A percentile compares a stretch with the other conserved stretches of the same genome.
phyloP scores from a whole-genome alignment of 2,888 invertebrate genomes.

The Oxytorus armatus region DNA sequence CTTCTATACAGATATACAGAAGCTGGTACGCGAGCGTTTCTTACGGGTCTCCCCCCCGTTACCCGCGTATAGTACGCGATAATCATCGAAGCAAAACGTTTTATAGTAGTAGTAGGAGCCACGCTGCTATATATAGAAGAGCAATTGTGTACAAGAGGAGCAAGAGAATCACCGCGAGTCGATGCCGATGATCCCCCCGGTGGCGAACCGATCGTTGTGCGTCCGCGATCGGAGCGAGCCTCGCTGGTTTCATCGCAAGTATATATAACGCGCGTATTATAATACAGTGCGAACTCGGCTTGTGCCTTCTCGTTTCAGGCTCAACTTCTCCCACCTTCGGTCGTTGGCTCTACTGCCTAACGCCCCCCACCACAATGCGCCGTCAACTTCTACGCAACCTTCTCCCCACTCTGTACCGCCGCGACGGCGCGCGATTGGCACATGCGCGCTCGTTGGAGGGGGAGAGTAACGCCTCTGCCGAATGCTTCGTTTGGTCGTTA shows the following conservation, averaged over 20 bases:
- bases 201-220: constrained; percentile 36
- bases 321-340: not conserved
- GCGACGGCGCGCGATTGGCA: not conserved
- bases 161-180: constrained; percentile 49
- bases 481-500: not conserved
- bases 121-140: constrained; percentile 63
- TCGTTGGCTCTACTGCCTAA: not conserved
- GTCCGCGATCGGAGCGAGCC: constrained; percentile 15
- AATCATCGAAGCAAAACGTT: constrained; percentile 55
- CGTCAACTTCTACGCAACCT: not conserved
- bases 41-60: constrained; percentile 34
- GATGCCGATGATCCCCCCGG: constrained; percentile 63
- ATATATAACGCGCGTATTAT: not conserved
- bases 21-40: constrained; percentile 47
- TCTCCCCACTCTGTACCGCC: not conserved
- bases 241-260: constrained; percentile 41
- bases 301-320: not conserved
- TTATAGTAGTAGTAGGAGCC: constrained; percentile 48
- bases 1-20: constrained; percentile 14
- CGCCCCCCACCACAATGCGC: not conserved
- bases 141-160: constrained; percentile 46
- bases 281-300: constrained; percentile 14
- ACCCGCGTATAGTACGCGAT: constrained; percentile 55
- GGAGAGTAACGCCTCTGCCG: not conserved
- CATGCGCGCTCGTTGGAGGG: not conserved